Conservation (phyloP, 1,140 invertebrate genomes). For the Mycetomoellerius zeteki region DNA sequence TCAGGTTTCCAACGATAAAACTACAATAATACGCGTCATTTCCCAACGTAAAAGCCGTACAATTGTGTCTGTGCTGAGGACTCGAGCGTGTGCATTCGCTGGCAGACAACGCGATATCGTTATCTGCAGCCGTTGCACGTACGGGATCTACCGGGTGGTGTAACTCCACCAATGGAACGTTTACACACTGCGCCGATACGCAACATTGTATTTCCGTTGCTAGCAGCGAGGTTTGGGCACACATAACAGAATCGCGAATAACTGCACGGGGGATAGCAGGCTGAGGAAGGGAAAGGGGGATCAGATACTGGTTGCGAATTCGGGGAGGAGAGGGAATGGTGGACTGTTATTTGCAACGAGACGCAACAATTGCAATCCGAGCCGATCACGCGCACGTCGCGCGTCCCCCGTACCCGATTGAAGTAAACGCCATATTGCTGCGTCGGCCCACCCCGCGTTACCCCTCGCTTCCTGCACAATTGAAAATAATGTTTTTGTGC, state of each 20-base stretch:
- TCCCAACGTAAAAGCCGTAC: conserved; percentile 5
- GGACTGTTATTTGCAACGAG: conserved; percentile 84
- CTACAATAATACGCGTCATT: not conserved
- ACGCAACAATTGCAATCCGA: conserved; percentile 82
- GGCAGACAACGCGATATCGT: conserved; percentile 43
- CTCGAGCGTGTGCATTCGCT: not conserved
- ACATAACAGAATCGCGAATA: conserved; percentile 28
- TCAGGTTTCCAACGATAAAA: not conserved
- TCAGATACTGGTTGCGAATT: not conserved
- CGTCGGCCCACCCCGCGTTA: not conserved
- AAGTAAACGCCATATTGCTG: conserved; percentile 80
- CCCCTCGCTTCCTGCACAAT: conserved; percentile 38
- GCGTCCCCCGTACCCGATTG: conserved; percentile 20
- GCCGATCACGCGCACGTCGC: conserved; percentile 45
- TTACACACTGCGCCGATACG: conserved; percentile 53
- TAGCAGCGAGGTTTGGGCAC: conserved; percentile 45
- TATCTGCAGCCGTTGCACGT: conserved; percentile 58
- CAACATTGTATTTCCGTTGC: conserved; percentile 71
- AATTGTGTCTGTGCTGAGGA: not conserved
- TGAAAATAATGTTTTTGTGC: conserved; percentile 84
- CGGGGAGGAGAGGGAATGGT: conserved; percentile 8
- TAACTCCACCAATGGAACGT: conserved; percentile 5
- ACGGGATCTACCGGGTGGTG: conserved; percentile 38
- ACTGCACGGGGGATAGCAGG: not conserved
- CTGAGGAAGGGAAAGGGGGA: not conserved